Evolutionary conservation across 2,797 vertebrate species (phyloP).

Genomic region (Eidolon dupreanum): DNA sequence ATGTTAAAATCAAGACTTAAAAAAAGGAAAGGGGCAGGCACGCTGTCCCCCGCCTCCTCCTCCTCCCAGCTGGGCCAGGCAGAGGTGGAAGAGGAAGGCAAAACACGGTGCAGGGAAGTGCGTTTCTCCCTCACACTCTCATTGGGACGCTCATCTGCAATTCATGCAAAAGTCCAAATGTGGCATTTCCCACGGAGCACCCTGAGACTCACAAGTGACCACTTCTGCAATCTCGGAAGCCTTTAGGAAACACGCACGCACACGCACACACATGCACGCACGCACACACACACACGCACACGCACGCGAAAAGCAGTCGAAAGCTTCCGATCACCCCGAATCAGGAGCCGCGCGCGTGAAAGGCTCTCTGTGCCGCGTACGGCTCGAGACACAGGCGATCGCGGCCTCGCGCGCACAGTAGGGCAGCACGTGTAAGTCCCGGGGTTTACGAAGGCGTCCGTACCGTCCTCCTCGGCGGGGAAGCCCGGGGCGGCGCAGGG

Average conservation of each 20-base stretch:
- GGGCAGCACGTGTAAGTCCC: too few species aligned
- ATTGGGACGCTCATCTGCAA: neutral
- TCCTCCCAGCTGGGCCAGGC: neutral
- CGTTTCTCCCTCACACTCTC: neutral
- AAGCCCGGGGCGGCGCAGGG: conserved; percentile 43
- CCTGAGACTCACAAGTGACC: neutral
- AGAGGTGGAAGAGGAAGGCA: neutral
- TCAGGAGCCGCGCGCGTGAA: too few species aligned
- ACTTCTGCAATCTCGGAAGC: neutral
- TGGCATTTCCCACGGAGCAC: neutral
- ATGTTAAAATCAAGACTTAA: neutral
- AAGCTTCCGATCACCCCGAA: too few species aligned
- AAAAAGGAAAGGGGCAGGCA: neutral
- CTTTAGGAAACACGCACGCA: neutral
- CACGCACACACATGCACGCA: rapidly evolving
- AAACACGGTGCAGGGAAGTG: neutral
- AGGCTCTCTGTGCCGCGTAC: too few species aligned
- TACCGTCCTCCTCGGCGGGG: conserved; percentile 89
- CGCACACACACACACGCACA: neutral
- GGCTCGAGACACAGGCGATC: neutral
- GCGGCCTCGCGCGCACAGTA: neutral
- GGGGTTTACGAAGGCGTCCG: too few species aligned
- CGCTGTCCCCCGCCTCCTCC: neutral
- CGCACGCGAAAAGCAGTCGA: too few species aligned
- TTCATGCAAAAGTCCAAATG: neutral